These are phyloP conservation scores for Numida meleagris DNA, from an alignment of 2,113 vertebrate species.

Conservation along the genomic window DNA sequence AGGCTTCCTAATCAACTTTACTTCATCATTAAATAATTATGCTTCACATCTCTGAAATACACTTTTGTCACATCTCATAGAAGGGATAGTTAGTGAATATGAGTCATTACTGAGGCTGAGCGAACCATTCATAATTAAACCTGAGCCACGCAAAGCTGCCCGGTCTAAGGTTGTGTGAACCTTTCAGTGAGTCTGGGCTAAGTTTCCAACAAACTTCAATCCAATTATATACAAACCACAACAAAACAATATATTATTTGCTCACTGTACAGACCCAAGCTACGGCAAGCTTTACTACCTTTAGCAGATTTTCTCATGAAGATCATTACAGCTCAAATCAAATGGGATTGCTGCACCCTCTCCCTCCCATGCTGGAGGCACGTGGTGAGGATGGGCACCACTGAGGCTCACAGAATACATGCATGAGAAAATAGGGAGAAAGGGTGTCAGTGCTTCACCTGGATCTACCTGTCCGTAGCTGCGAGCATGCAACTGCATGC, in stretches of 20 bases:
- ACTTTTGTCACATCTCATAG: conserved; percentile 54
- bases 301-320: not conserved
- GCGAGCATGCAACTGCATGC: not conserved
- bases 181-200: not conserved
- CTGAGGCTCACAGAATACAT: not conserved
- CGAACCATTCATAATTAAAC: conserved; percentile 45
- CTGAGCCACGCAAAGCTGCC: not conserved
- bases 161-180: not conserved
- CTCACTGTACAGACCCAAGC: not conserved
- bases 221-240: not conserved
- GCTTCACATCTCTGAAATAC: conserved; percentile 50
- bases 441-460: not conserved
- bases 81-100: conserved; percentile 11
- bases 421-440: not conserved
- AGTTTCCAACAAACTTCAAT: not conserved
- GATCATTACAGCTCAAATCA: not conserved
- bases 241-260: not conserved
- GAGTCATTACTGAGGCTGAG: conserved; percentile 45
- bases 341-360: not conserved
- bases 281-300: not conserved
- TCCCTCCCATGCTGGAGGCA: not conserved
- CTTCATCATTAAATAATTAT: conserved; percentile 75
- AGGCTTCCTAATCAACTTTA: conserved; percentile 74
- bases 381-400: not conserved
- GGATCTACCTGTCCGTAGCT: not conserved